Conservation (phyloP, 1,140 invertebrate species). For the Diploscapter pachys region DNA sequence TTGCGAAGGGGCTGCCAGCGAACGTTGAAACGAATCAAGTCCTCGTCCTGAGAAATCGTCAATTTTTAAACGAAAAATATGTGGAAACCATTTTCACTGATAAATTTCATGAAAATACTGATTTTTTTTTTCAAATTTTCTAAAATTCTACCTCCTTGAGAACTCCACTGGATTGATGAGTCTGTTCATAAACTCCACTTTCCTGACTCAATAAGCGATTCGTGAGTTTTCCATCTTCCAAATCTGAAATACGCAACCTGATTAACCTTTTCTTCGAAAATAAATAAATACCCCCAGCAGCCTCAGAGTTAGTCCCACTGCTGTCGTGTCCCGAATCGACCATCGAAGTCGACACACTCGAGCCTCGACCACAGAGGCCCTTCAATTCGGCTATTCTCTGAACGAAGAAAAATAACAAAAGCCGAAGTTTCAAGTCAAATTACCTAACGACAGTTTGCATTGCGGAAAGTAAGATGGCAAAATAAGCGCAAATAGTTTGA, state of each 20-base stretch:
- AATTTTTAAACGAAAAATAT: not conserved
- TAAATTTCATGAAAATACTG: not conserved
- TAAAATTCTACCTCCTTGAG: not conserved
- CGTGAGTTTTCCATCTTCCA: too few species aligned
- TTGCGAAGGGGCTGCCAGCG: slow-evolving; percentile 39
- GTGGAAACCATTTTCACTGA: not conserved
- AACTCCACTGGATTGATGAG: slow-evolving; percentile 1
- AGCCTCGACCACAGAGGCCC: slow-evolving; percentile 9
- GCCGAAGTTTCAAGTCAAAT: too few species aligned
- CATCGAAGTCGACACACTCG: slow-evolving; percentile 16
- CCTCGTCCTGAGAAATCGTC: slow-evolving; percentile 30
- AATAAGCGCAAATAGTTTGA: not conserved
- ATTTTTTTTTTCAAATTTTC: slow-evolving; percentile 9
- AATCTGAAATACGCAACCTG: not conserved
- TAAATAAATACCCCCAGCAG: not conserved
- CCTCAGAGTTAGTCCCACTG: not conserved
- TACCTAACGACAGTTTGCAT: too few species aligned
- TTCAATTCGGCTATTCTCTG: slow-evolving; percentile 37
- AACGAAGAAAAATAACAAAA: slow-evolving; percentile 9
- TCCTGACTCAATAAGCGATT: not conserved
- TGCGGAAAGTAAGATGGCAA: not conserved
- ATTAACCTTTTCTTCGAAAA: not conserved
- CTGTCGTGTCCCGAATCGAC: slow-evolving; percentile 25
- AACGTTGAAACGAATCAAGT: slow-evolving; percentile 15
- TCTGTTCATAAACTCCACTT: slow-evolving; percentile 33